Evolutionary conservation across 92 coral and sea anemone genomes (phyloP), one percentile per base, ranked within the genome.

Genomic region (Zoanthus solanderi): DNA sequence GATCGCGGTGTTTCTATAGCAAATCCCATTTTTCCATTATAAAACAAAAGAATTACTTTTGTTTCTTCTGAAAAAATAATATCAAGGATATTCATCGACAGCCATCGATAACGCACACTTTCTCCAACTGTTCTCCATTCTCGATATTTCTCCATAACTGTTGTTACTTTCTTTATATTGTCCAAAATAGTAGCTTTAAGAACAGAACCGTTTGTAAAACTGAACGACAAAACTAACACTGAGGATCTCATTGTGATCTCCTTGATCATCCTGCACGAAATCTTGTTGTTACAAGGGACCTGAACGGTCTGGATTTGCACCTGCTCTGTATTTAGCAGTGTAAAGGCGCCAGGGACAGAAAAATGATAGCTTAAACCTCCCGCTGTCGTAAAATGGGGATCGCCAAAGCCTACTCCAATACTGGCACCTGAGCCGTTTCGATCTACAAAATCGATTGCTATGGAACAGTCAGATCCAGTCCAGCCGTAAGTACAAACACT

Each of bases 261-360:
- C 18, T 78, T 84, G 42, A 92, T 86, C 60, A 79, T 71, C 9
- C 91, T 68, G 63, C 94, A 92, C 16, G 83, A 86, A 45, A 71
- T 56, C 32, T 87, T 85, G 86, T 89, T 86, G 15, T 71, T 78
- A 82, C 94, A 92, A 4, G 94, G 94, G 46, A 89, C 89, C 45
- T 92, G 94, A 18, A 92, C 85, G 9, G 71, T 71, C 63, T 92
- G 87, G 30, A 79, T 37, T 8, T 75, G 16, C 54, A 90, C 69
- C 5, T 81, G 34, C 9, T 45, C 34, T n/a, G 92, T 74, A 29
- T 42, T 89, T 45, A 92, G 65, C 61, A 86, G 57, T 7, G 45
- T 44, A 48, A 89, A 92, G 8, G 92, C 71, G 53, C 94, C 94
- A 6, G 92, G 89, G 37, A 90, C 90, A 66, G 87, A 92, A n/a